Evolutionary conservation across 2,888 invertebrate species (phyloP).

Genomic region (Muschampia plurimacula): DNA sequence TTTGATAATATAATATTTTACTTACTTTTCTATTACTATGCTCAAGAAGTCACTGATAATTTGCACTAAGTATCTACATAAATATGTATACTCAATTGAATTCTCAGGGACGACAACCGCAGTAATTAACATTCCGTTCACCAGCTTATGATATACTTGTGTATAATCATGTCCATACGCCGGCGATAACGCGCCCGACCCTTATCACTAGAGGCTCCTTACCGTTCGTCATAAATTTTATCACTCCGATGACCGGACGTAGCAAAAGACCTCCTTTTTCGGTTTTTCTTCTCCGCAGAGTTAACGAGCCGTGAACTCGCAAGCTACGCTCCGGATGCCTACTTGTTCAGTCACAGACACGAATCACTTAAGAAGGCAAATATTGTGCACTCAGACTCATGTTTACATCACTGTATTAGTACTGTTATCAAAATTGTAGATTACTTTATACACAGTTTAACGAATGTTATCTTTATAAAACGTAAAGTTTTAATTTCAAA

Average conservation of each 20-base stretch:
- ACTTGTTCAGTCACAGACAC: conserved; percentile 76
- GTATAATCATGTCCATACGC: conserved; percentile 45
- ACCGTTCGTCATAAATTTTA: conserved; percentile 84
- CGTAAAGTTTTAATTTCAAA: conserved; percentile 14
- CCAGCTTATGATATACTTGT: conserved; percentile 52
- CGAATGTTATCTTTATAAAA: conserved; percentile 14
- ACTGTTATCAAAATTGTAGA: conserved; percentile 39
- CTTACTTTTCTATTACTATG: conserved; percentile 1
- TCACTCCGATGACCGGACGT: conserved; percentile 79
- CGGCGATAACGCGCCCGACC: conserved; percentile 70
- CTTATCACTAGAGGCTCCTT: conserved; percentile 80
- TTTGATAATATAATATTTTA: background rate
- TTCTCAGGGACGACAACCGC: conserved; percentile 18
- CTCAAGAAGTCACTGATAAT: conserved; percentile 4
- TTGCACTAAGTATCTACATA: background rate
- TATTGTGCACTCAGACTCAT: conserved; percentile 52
- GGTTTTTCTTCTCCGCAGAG: conserved; percentile 67
- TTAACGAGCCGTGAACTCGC: conserved; percentile 81
- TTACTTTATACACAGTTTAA: conserved; percentile 21
- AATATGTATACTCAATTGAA: background rate
- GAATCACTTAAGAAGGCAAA: conserved; percentile 63
- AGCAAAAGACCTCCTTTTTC: conserved; percentile 70
- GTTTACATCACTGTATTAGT: conserved; percentile 58
- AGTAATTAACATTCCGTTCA: conserved; percentile 33
- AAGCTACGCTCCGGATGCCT: conserved; percentile 66